A percentile compares a stretch with the other conserved stretches of the same genome.
Evolutionary conservation across 2,797 vertebrate genomes (phyloP).

Genomic region (Pseudocheirus occidentalis): DNA sequence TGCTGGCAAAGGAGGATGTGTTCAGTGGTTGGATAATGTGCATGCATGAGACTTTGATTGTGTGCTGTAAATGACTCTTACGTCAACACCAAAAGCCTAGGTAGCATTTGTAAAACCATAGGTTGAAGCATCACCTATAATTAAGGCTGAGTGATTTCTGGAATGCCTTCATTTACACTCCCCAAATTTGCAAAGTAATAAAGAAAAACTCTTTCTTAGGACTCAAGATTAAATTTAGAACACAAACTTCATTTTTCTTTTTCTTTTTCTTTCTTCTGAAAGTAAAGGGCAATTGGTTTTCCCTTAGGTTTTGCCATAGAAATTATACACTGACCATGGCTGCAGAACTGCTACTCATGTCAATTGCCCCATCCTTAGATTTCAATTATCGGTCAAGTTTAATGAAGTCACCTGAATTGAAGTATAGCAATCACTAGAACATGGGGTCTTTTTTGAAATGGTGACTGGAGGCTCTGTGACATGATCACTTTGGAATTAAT

Average conservation of each 20-base stretch:
- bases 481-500: background rate
- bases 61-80: slow-evolving; percentile 70
- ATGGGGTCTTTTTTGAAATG: background rate
- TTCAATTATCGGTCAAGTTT: background rate
- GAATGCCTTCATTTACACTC: slow-evolving; percentile 72
- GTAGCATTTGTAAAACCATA: slow-evolving; percentile 73
- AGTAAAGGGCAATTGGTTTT: slow-evolving; percentile 52
- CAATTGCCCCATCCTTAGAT: background rate
- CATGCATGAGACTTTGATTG: slow-evolving; percentile 74
- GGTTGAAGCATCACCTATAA: slow-evolving; percentile 72
- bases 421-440: background rate
- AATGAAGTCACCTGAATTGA: background rate
- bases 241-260: slow-evolving; percentile 11
- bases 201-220: slow-evolving; percentile 51
- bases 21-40: slow-evolving; percentile 65
- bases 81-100: slow-evolving; percentile 74
- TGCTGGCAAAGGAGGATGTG: slow-evolving; percentile 67
- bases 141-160: slow-evolving; percentile 68
- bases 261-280: slow-evolving; percentile 40
- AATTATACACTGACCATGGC: slow-evolving; percentile 20
- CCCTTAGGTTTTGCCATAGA: background rate
- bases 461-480: background rate
- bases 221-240: slow-evolving; percentile 67
- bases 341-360: background rate
- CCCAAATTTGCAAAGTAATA: slow-evolving; percentile 66